Percentiles rank a stretch among this genome's conserved stretches.
Evolutionary conservation across 2,797 vertebrate genomes (phyloP).

Genomic region (Pempheris klunzingeri): DNA sequence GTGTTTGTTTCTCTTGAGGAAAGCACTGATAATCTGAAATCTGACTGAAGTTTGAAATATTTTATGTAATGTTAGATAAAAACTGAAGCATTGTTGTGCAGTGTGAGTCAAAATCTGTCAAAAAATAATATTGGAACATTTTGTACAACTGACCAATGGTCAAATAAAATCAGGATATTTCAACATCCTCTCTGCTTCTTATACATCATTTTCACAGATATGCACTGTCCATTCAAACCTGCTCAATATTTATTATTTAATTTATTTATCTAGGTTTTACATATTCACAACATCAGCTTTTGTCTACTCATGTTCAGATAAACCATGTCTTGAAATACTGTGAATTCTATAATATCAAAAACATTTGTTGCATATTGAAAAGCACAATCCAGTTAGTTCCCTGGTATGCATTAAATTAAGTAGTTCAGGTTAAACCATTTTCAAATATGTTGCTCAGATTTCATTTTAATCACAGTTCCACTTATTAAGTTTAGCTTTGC

Average conservation of each 20-base stretch:
- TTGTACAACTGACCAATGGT: constrained; percentile 39
- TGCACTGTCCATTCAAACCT: not conserved
- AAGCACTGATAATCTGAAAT: constrained; percentile 11
- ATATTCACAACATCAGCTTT: not conserved
- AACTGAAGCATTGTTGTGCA: not conserved
- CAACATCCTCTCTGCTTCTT: constrained; percentile 55
- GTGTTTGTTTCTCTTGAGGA: not conserved
- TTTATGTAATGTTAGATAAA: not conserved
- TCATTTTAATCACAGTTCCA: not conserved
- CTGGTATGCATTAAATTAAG: not conserved
- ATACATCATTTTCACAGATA: constrained; percentile 23
- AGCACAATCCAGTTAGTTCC: not conserved
- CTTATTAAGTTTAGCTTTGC: constrained; percentile 8
- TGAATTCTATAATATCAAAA: too few species aligned
- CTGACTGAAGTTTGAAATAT: constrained; percentile 4
- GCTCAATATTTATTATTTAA: not conserved
- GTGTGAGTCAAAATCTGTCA: constrained; percentile 16
- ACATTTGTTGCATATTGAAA: not conserved
- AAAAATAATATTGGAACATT: constrained; percentile 17
- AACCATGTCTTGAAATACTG: not conserved
- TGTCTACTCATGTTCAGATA: not conserved
- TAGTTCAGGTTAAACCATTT: not conserved
- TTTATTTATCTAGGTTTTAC: not conserved
- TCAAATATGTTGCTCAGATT: constrained; percentile 3
- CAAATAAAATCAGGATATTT: constrained; percentile 62